Percentiles rank a stretch among this genome's conserved stretches.
Conservation (phyloP, 2,113 vertebrate genomes). For the Boleophthalmus pectinirostris region DNA sequence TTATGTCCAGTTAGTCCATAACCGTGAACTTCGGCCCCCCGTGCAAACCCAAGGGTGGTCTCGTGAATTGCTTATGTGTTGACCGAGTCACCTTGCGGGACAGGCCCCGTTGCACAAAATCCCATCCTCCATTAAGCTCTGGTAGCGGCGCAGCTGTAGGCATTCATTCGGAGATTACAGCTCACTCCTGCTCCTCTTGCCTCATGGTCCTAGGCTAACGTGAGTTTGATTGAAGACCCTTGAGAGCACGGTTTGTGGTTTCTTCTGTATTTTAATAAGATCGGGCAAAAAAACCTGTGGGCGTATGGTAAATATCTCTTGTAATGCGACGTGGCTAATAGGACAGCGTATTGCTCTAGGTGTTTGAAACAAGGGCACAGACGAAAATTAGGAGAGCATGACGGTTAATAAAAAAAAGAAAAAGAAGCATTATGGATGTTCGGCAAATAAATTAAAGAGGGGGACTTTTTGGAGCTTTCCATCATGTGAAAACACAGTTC, state of each 20-base stretch:
- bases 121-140: conserved; percentile 64
- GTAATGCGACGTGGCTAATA: conserved; percentile 58
- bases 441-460: conserved; percentile 54
- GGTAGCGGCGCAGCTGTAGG: conserved; percentile 52
- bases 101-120: conserved; percentile 56
- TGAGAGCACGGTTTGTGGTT: conserved; percentile 55
- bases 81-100: conserved; percentile 74
- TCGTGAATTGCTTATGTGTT: conserved; percentile 59
- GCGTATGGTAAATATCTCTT: conserved; percentile 49
- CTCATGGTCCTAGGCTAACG: conserved; percentile 51
- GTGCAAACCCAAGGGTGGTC: conserved; percentile 61
- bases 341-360: conserved; percentile 59
- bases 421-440: conserved; percentile 36
- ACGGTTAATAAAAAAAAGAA: conserved; percentile 55
- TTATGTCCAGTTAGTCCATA: conserved; percentile 70
- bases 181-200: conserved; percentile 37
- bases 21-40: conserved; percentile 60
- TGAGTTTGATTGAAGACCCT: conserved; percentile 62
- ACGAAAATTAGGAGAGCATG: conserved; percentile 43
- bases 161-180: conserved; percentile 59
- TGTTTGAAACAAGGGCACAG: conserved; percentile 50
- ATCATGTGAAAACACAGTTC: no score
- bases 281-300: conserved; percentile 29
- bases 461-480: no score
- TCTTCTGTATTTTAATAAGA: conserved; percentile 7